phyloP scores from a whole-genome alignment of 1,140 invertebrate species.

The Palaemon carinicauda region DNA sequence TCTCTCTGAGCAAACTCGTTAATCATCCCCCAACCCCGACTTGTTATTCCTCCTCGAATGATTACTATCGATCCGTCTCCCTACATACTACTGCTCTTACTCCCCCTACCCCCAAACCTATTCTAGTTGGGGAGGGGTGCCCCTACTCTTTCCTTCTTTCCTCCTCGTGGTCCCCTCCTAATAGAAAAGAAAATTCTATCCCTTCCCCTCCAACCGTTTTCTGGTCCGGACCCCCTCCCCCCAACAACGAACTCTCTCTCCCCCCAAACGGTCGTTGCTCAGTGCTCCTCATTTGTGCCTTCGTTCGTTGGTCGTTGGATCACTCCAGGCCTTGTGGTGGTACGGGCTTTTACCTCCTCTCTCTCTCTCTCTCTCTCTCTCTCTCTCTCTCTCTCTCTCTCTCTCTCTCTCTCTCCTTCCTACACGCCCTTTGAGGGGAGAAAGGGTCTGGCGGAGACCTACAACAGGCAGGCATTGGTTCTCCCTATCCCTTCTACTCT shows the following conservation, averaged over 20 bases:
- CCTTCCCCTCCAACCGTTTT: too few relatives aligned
- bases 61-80: too few relatives aligned
- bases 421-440: background rate
- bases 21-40: too few relatives aligned
- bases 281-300: background rate
- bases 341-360: too few relatives aligned
- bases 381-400: conserved; percentile 5
- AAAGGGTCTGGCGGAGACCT: background rate
- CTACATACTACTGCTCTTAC: background rate
- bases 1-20: background rate
- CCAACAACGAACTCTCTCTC: background rate
- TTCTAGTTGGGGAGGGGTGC: too few relatives aligned
- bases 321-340: too few relatives aligned
- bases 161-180: too few relatives aligned
- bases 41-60: too few relatives aligned
- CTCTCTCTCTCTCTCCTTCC: background rate
- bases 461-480: too few relatives aligned
- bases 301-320: background rate
- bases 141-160: too few relatives aligned
- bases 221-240: background rate
- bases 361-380: background rate
- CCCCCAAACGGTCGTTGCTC: background rate
- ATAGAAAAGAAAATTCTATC: too few relatives aligned
- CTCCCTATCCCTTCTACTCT: background rate
- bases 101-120: background rate